These are phyloP conservation scores for Scaptomyza montana DNA, from an alignment of 1,140 invertebrate genomes.

Conservation along the genomic window DNA sequence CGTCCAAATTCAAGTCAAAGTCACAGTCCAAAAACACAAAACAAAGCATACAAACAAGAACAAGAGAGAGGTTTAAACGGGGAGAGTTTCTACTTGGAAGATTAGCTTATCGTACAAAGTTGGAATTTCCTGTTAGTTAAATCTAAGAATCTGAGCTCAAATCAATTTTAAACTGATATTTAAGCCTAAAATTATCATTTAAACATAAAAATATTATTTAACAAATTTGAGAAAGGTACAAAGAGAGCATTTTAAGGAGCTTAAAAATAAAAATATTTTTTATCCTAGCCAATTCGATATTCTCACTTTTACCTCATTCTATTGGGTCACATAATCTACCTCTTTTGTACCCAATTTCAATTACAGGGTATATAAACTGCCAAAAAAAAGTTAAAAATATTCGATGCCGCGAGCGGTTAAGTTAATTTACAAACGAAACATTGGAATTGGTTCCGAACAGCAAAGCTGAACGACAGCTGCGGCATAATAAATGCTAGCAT, in stretches of 20 bases:
- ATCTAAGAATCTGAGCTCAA: too few species aligned
- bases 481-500: constrained; percentile 79
- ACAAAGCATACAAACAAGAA: constrained; percentile 30
- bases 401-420: constrained; percentile 67
- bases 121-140: too few species aligned
- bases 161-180: too few species aligned
- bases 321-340: too few species aligned
- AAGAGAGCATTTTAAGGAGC: too few species aligned
- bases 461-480: constrained; percentile 55
- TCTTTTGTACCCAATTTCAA: too few species aligned
- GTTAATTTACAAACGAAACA: constrained; percentile 81
- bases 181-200: too few species aligned
- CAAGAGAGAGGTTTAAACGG: background rate
- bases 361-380: constrained; percentile 18
- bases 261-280: too few species aligned
- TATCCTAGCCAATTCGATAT: too few species aligned
- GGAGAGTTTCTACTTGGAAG: background rate
- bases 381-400: constrained; percentile 48
- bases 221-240: too few species aligned
- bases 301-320: too few species aligned
- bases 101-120: background rate
- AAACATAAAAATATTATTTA: too few species aligned
- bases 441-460: constrained; percentile 63
- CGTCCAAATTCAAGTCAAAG: constrained; percentile 39
- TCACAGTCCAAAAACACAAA: constrained; percentile 27